Conservation (phyloP, 2,888 invertebrate species). For the Phengaris alcon region DNA sequence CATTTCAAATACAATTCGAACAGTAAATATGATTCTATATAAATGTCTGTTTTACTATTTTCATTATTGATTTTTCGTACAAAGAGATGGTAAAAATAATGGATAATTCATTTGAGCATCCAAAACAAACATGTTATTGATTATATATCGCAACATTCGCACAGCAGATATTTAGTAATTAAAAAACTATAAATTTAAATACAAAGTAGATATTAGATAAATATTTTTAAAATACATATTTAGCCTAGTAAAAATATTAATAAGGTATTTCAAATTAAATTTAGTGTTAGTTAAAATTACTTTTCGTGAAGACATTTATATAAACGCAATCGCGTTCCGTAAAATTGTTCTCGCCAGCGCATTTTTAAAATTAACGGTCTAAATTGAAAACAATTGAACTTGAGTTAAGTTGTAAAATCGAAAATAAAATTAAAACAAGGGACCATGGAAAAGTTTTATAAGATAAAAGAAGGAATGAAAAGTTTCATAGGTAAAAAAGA, state of each 20-base stretch:
- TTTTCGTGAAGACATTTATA: not conserved
- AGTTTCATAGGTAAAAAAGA: not conserved
- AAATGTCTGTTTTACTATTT: not conserved
- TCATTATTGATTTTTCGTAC: not conserved
- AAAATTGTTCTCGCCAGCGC: not conserved
- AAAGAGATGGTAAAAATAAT: not conserved
- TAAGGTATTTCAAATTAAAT: not conserved
- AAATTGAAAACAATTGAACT: not conserved
- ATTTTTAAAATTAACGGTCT: not conserved
- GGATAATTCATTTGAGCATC: not conserved
- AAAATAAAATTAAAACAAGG: not conserved
- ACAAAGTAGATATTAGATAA: not conserved
- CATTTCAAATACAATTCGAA: not conserved
- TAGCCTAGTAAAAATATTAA: not conserved
- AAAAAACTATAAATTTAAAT: not conserved
- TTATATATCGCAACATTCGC: not conserved
- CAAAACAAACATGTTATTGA: not conserved
- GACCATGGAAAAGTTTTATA: not conserved
- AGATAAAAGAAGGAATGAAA: not conserved
- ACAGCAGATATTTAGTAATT: not conserved
- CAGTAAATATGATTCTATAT: not conserved
- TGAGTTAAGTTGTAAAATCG: not conserved
- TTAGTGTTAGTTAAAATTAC: not conserved
- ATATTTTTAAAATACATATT: not conserved
- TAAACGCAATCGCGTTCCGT: slow-evolving; percentile 2